Conservation (phyloP, 2,888 invertebrate genomes). For the Xylophagus ater region DNA sequence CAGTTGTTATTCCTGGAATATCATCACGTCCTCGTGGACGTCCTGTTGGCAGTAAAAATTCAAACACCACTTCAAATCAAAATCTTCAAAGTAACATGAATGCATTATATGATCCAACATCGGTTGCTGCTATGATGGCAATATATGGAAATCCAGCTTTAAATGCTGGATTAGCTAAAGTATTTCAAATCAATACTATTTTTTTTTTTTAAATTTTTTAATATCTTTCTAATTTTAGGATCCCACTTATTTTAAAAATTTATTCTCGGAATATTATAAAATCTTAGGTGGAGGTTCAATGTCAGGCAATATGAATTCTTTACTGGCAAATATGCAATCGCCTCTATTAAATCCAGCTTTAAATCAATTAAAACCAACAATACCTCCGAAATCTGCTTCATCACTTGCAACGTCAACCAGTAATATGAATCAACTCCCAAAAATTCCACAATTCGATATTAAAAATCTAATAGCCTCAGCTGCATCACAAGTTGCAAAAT, state of each 20-base stretch:
- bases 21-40: conserved; percentile 22
- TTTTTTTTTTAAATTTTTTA: not conserved
- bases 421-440: conserved; percentile 8
- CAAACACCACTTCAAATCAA: conserved; percentile 9
- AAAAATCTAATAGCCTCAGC: conserved; percentile 23
- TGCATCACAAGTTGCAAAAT: conserved; percentile 21
- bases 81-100: conserved; percentile 5
- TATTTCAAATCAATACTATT: conserved; percentile 7
- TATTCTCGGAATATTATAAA: conserved; percentile 24
- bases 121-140: conserved; percentile 20
- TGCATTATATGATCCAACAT: conserved; percentile 14
- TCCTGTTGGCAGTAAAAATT: conserved; percentile 22
- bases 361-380: conserved; percentile 17
- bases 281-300: conserved; percentile 16
- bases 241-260: conserved; percentile 19
- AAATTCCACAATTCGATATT: conserved; percentile 23
- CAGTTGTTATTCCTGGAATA: conserved; percentile 23
- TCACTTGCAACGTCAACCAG: not conserved
- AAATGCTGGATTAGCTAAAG: conserved; percentile 15
- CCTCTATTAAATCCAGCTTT: conserved; percentile 14
- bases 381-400: conserved; percentile 12
- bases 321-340: not conserved
- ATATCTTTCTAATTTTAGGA: conserved; percentile 15
- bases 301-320: conserved; percentile 16
- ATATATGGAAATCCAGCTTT: conserved; percentile 19